Evolutionary conservation across 2,113 vertebrate species (phyloP).

Genomic region (Corapipo altera): DNA sequence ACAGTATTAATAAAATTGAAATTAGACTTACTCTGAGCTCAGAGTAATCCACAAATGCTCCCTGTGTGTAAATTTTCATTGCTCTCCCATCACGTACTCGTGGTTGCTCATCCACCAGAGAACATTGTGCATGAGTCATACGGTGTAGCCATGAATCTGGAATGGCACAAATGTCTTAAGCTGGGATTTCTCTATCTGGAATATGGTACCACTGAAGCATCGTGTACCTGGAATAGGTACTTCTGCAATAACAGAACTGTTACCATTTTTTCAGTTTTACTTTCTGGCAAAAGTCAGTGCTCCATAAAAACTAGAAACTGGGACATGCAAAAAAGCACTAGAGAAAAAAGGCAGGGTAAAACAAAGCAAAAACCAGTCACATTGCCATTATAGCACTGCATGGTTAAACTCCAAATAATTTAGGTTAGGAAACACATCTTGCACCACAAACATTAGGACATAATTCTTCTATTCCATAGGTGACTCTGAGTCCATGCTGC

Average conservation of each 20-base stretch:
- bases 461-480: background rate
- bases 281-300: background rate
- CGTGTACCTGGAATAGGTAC: background rate
- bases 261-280: background rate
- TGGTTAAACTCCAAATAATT: background rate
- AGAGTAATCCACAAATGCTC: slow-evolving; percentile 75
- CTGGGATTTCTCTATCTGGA: background rate
- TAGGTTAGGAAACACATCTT: background rate
- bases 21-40: slow-evolving; percentile 75
- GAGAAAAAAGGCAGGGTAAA: background rate
- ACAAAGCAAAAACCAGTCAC: background rate
- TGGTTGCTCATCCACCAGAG: slow-evolving; percentile 71
- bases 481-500: background rate
- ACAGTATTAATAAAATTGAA: background rate
- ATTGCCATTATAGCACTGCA: background rate
- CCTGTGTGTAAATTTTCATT: slow-evolving; percentile 67
- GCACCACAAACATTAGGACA: background rate
- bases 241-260: background rate
- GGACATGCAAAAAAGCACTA: background rate
- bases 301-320: background rate
- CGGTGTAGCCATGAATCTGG: slow-evolving; percentile 43
- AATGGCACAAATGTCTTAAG: background rate
- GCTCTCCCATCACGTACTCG: slow-evolving; percentile 64
- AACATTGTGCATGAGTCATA: slow-evolving; percentile 65
- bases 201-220: background rate